Conservation (phyloP, 2,113 vertebrate genomes). For the Cryptotis parvus region DNA sequence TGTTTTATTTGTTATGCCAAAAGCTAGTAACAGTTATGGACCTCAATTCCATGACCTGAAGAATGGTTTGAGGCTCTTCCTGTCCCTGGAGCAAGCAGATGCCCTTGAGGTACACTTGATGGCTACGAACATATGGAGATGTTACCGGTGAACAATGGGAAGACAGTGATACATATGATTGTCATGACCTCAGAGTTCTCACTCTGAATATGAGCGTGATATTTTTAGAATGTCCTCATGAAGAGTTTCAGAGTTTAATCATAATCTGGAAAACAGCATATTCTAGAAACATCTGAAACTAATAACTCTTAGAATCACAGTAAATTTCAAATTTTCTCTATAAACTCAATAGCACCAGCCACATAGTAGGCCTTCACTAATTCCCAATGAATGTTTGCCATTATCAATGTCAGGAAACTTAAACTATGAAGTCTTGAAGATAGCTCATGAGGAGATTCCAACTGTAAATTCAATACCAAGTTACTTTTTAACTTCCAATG, state of each 20-base stretch:
- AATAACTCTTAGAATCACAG: neutral
- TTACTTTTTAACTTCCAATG: conserved; percentile 42
- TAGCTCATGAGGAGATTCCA: neutral
- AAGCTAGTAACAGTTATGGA: too few species aligned
- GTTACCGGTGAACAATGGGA: too few species aligned
- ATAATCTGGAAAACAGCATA: neutral
- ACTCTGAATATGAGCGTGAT: conserved; percentile 17
- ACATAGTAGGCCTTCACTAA: neutral
- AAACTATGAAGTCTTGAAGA: conserved; percentile 14
- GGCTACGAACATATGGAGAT: too few species aligned
- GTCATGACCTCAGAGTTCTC: conserved; percentile 45
- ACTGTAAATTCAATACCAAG: conserved; percentile 51
- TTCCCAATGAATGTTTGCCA: neutral
- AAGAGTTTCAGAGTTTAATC: conserved; percentile 39
- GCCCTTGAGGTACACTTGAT: too few species aligned
- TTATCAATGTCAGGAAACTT: neutral
- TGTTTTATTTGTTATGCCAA: too few species aligned
- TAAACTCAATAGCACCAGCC: neutral
- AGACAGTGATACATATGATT: neutral
- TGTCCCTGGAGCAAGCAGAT: too few species aligned
- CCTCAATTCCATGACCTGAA: too few species aligned
- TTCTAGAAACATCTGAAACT: neutral
- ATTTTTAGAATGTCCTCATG: conserved; percentile 15
- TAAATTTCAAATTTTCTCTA: conserved; percentile 14
- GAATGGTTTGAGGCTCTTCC: too few species aligned